phyloP scores from a whole-genome alignment of 2,888 invertebrate genomes.

The Pachydiplax longipennis region DNA sequence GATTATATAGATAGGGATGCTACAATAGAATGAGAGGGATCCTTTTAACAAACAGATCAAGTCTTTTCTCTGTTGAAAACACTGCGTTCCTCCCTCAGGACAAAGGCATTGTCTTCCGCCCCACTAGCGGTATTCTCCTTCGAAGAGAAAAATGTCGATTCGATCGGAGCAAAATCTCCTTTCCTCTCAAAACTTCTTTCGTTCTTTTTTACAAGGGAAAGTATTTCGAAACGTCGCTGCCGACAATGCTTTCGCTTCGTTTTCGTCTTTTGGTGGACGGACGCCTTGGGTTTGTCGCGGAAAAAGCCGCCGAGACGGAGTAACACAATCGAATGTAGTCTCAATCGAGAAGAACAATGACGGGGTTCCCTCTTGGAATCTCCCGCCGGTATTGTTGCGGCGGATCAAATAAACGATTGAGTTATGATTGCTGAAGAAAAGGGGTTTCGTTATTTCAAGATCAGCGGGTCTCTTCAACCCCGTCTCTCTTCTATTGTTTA shows the following conservation, averaged over 20 bases:
- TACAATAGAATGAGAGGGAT: background rate
- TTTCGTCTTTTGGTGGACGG: background rate
- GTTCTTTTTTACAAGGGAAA: background rate
- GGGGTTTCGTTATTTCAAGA: too few relatives aligned
- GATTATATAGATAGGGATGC: too few relatives aligned
- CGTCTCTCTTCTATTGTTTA: too few relatives aligned
- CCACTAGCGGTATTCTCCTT: background rate
- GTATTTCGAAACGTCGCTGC: background rate
- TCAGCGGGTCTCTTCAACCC: too few relatives aligned
- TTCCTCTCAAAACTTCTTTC: background rate
- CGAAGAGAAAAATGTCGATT: background rate
- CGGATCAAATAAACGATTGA: too few relatives aligned
- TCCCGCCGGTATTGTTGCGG: too few relatives aligned
- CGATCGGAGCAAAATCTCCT: background rate
- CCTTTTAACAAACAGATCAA: background rate
- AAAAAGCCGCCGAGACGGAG: background rate
- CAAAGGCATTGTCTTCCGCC: background rate
- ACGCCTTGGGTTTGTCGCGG: background rate
- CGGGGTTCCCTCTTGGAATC: too few relatives aligned
- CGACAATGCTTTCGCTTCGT: background rate
- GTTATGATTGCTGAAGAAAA: too few relatives aligned
- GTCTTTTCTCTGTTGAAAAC: background rate
- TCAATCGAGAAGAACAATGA: too few relatives aligned
- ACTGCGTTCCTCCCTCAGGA: background rate
- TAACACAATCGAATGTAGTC: background rate